phyloP scores from a whole-genome alignment of 1,140 invertebrate genomes.

The Pseudomyrmex flavicornis region DNA sequence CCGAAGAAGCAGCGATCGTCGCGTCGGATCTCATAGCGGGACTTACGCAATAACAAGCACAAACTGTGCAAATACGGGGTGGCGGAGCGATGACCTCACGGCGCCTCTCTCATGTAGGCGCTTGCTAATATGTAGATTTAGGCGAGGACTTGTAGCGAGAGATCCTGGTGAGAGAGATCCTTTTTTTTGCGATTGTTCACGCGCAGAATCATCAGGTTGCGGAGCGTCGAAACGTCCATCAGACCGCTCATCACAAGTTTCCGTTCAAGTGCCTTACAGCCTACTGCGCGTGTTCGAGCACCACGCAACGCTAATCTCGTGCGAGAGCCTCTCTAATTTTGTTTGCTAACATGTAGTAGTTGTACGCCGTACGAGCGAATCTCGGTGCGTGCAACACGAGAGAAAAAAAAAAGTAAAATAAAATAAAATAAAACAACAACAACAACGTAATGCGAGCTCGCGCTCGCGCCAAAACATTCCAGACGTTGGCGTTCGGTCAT shows the following conservation, averaged over 20 bases:
- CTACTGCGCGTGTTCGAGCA: slow-evolving; percentile 53
- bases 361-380: background rate
- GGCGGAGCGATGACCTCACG: slow-evolving; percentile 60
- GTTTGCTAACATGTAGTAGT: background rate
- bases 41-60: slow-evolving; percentile 50
- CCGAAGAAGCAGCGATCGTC: slow-evolving; percentile 40
- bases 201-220: slow-evolving; percentile 76
- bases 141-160: slow-evolving; percentile 67
- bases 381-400: slow-evolving; percentile 58
- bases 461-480: slow-evolving; percentile 41
- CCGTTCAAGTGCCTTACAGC: slow-evolving; percentile 77
- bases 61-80: slow-evolving; percentile 69
- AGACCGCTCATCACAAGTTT: slow-evolving; percentile 46
- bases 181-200: slow-evolving; percentile 48
- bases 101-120: slow-evolving; percentile 38
- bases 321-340: slow-evolving; percentile 16
- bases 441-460: slow-evolving; percentile 41
- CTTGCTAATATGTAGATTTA: slow-evolving; percentile 65
- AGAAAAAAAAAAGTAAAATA: background rate
- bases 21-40: slow-evolving; percentile 24
- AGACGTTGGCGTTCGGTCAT: slow-evolving; percentile 31
- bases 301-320: slow-evolving; percentile 13
- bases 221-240: slow-evolving; percentile 75
- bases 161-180: slow-evolving; percentile 49
- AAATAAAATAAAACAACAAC: background rate